These are phyloP conservation scores for Thysanoteuthis rhombus DNA, from an alignment of 2,888 invertebrate species.

Conservation along the genomic window DNA sequence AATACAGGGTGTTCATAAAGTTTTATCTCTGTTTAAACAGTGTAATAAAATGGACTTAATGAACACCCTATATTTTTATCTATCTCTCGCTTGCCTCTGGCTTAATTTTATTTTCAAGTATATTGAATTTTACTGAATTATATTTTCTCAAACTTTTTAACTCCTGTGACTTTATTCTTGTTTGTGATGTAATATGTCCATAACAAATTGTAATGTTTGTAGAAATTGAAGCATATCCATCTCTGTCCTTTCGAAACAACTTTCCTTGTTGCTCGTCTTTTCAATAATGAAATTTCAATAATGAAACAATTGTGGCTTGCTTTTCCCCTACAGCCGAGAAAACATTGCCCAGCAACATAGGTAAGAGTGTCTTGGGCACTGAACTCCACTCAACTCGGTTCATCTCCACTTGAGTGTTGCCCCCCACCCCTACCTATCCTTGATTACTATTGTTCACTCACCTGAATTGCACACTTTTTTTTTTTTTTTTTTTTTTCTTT, in stretches of 20 bases:
- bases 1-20: too few relatives aligned
- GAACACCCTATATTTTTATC: too few relatives aligned
- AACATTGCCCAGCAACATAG: not conserved
- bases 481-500: too few relatives aligned
- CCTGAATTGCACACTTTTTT: not conserved
- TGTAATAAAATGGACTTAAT: too few relatives aligned
- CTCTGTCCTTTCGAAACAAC: not conserved
- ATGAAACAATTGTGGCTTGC: not conserved
- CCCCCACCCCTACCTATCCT: not conserved
- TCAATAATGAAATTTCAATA: too few relatives aligned
- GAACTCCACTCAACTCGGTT: not conserved
- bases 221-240: not conserved
- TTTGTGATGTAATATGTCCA: not conserved
- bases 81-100: too few relatives aligned
- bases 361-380: slow-evolving; percentile 24
- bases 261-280: not conserved
- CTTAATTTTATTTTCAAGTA: too few relatives aligned
- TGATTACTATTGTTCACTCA: not conserved
- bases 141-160: too few relatives aligned
- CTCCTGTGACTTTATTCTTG: too few relatives aligned
- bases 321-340: slow-evolving; percentile 30
- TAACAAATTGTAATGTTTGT: not conserved
- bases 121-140: too few relatives aligned
- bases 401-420: not conserved
- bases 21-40: too few relatives aligned